Conservation (phyloP, 2,888 invertebrate species). For the Himalopsyche tibetana region DNA sequence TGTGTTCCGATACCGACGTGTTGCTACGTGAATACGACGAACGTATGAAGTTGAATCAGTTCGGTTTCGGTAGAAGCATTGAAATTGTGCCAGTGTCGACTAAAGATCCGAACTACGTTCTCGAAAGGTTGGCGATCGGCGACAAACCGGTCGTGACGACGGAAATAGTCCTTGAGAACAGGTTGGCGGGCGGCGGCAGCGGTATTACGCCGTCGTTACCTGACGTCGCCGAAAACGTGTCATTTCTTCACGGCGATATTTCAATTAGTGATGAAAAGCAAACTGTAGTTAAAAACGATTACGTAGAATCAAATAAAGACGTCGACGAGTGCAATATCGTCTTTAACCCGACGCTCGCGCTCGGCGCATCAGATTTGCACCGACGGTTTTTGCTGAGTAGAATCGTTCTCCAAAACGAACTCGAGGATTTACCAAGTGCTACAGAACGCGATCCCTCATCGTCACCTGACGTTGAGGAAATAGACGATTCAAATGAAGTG, state of each 20-base stretch:
- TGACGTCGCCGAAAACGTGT: background rate
- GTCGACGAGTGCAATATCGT: background rate
- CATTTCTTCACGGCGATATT: background rate
- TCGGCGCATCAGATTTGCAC: background rate
- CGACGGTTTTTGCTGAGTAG: background rate
- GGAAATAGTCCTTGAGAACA: background rate
- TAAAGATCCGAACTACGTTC: slow-evolving; percentile 23
- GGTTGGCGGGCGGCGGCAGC: slow-evolving; percentile 1
- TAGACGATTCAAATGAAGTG: background rate
- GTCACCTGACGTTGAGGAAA: background rate
- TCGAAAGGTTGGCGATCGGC: slow-evolving; percentile 12
- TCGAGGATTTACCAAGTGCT: background rate
- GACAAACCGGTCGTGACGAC: background rate
- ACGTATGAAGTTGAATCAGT: background rate
- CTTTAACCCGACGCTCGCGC: background rate
- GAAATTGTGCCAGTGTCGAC: background rate
- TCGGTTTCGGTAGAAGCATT: background rate
- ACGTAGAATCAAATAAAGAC: background rate
- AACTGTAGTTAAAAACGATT: background rate
- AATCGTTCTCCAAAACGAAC: background rate
- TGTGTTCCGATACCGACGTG: background rate
- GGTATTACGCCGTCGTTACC: background rate
- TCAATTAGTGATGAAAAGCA: background rate
- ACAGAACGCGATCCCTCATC: background rate
- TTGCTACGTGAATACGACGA: background rate